Percentiles rank a stretch among this genome's conserved stretches.
Evolutionary conservation across 1,140 invertebrate genomes (phyloP).

Genomic region (Gonioctena quinquepunctata): DNA sequence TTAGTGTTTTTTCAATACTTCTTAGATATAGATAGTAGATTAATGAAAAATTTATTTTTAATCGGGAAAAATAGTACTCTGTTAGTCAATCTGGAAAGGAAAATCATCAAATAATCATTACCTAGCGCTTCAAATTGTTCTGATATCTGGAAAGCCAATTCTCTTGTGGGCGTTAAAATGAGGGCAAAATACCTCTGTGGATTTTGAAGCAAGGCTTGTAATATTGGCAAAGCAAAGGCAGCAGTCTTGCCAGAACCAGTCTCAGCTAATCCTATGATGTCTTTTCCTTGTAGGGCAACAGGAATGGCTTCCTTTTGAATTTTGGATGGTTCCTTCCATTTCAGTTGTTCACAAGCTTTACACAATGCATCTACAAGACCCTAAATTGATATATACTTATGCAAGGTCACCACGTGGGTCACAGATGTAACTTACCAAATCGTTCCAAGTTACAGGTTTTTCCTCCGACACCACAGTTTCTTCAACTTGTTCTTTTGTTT

Average conservation of each 20-base stretch:
- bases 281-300: slow-evolving; percentile 86
- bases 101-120: slow-evolving; percentile 55
- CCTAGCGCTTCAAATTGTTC: slow-evolving; percentile 95
- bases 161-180: slow-evolving; percentile 93
- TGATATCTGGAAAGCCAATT: slow-evolving; percentile 94
- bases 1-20: too few species aligned
- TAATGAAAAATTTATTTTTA: too few species aligned
- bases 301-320: slow-evolving; percentile 96
- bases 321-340: slow-evolving; percentile 93
- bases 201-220: slow-evolving; percentile 87
- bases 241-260: slow-evolving; percentile 98
- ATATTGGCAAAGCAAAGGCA: slow-evolving; percentile 94
- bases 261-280: slow-evolving; percentile 96
- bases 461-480: slow-evolving; percentile 22
- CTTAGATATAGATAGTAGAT: too few species aligned
- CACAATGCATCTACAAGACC: slow-evolving; percentile 91
- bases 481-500: neutral
- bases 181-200: slow-evolving; percentile 94
- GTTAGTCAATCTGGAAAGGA: too few species aligned
- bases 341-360: slow-evolving; percentile 87
- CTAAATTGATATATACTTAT: slow-evolving; percentile 58
- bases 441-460: slow-evolving; percentile 61
- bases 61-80: too few species aligned
- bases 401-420: neutral
- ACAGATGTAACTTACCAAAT: slow-evolving; percentile 60